phyloP scores from a whole-genome alignment of 2,888 invertebrate genomes.

The Agrilus cyanescens region DNA sequence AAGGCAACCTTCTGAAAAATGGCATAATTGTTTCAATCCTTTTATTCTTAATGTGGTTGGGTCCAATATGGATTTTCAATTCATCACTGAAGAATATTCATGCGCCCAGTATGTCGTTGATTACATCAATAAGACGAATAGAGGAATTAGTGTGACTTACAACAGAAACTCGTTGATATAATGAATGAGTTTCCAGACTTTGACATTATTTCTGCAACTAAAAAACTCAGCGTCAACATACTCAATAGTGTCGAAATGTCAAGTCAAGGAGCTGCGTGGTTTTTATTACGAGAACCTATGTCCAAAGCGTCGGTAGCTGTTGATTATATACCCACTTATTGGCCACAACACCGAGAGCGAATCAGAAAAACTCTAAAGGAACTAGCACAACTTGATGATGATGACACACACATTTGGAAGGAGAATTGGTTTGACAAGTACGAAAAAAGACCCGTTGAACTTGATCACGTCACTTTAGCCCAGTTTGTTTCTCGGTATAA shows the following conservation, averaged over 20 bases:
- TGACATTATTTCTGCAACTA: constrained; percentile 20
- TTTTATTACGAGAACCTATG: constrained; percentile 33
- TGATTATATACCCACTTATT: constrained; percentile 28
- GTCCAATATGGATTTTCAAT: constrained; percentile 31
- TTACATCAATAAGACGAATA: constrained; percentile 30
- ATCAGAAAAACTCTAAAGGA: constrained; percentile 24
- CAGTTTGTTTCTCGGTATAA: constrained; percentile 29
- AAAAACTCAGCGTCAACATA: constrained; percentile 23
- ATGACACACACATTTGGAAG: constrained; percentile 32
- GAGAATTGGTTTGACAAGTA: constrained; percentile 33
- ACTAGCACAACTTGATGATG: constrained; percentile 24
- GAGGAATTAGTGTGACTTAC: constrained; percentile 29
- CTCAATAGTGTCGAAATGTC: constrained; percentile 28
- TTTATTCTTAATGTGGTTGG: constrained; percentile 23
- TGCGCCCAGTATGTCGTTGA: constrained; percentile 33
- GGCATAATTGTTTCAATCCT: constrained; percentile 32
- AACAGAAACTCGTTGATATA: too few species aligned
- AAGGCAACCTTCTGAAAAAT: constrained; percentile 27
- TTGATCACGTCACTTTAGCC: constrained; percentile 26
- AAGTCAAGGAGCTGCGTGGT: constrained; percentile 36
- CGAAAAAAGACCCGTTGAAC: constrained; percentile 28
- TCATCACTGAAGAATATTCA: constrained; percentile 31
- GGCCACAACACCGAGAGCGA: constrained; percentile 30
- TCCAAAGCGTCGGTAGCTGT: constrained; percentile 23
- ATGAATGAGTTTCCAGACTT: constrained; percentile 24